Percentiles rank a stretch among this genome's conserved stretches.
Conservation (phyloP, 2,113 vertebrate genomes). For the Odocoileus hemionus region DNA sequence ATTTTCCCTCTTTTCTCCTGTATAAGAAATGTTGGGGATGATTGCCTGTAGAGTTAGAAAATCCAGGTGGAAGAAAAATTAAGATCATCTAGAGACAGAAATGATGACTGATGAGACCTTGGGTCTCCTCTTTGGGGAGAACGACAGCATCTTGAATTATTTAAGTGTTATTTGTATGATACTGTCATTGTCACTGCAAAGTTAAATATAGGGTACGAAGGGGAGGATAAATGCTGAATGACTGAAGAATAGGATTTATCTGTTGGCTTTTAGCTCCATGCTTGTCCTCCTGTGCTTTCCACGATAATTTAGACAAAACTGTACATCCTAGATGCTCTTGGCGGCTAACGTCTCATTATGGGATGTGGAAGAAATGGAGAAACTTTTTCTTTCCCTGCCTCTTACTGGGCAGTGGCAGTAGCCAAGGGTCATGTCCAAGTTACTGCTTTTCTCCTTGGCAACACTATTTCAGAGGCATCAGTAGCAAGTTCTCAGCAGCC, state of each 20-base stretch:
- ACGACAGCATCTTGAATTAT: not conserved
- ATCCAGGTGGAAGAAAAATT: not conserved
- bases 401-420: not conserved
- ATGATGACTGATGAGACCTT: not conserved
- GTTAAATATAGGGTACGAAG: not conserved
- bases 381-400: not conserved
- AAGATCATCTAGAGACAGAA: not conserved
- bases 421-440: not conserved
- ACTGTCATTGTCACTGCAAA: not conserved
- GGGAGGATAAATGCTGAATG: not conserved
- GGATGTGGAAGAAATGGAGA: not conserved
- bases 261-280: not conserved
- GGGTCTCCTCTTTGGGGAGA: not conserved
- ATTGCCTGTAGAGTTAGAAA: not conserved
- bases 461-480: not conserved
- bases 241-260: not conserved
- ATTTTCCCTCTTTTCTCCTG: not conserved
- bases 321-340: not conserved
- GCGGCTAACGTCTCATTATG: not conserved
- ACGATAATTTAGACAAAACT: not conserved
- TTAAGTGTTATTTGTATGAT: not conserved
- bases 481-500: not conserved
- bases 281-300: not conserved
- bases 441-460: not conserved
- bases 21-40: not conserved